A percentile compares a stretch with the other conserved stretches of the same genome.
Conservation (phyloP, 2,797 vertebrate species). For the Manis crassicaudata region DNA sequence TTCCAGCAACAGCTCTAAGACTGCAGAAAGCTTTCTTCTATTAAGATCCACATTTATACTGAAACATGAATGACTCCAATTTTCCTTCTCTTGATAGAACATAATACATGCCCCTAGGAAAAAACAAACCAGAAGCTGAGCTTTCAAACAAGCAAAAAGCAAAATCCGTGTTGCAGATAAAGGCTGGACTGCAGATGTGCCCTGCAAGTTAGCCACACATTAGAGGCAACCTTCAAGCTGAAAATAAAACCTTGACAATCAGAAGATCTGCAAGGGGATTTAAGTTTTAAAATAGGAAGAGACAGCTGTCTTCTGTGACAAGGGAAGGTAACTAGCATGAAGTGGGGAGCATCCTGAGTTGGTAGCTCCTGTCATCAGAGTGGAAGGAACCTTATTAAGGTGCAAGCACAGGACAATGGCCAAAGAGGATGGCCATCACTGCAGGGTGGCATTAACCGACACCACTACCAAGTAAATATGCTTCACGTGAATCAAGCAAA, state of each 20-base stretch:
- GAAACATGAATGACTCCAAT: constrained; percentile 42
- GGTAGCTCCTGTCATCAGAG: not conserved
- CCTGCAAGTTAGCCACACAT: constrained; percentile 48
- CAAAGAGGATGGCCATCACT: not conserved
- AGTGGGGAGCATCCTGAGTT: not conserved
- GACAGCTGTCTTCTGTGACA: not conserved
- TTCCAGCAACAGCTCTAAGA: constrained; percentile 32
- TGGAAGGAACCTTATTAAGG: not conserved
- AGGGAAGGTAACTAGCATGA: not conserved
- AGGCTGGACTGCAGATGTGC: not conserved
- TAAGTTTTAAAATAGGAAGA: constrained; percentile 39
- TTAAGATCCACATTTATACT: constrained; percentile 54
- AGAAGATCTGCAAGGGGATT: not conserved
- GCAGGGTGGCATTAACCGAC: not conserved
- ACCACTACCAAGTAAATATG: not conserved
- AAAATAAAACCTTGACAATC: constrained; percentile 43
- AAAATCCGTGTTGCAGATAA: constrained; percentile 36
- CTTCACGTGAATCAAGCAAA: not conserved
- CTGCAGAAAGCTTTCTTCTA: constrained; percentile 53
- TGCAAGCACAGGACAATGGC: not conserved
- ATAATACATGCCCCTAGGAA: not conserved
- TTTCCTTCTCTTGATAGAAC: constrained; percentile 43
- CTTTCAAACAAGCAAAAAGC: constrained; percentile 45
- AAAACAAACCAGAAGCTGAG: constrained; percentile 40
- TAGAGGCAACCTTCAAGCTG: constrained; percentile 33